Evolutionary conservation across 64 coral and sea anemone genomes (phyloP), one percentile per base, ranked within the genome.

Genomic region (Montipora efflorescens): DNA sequence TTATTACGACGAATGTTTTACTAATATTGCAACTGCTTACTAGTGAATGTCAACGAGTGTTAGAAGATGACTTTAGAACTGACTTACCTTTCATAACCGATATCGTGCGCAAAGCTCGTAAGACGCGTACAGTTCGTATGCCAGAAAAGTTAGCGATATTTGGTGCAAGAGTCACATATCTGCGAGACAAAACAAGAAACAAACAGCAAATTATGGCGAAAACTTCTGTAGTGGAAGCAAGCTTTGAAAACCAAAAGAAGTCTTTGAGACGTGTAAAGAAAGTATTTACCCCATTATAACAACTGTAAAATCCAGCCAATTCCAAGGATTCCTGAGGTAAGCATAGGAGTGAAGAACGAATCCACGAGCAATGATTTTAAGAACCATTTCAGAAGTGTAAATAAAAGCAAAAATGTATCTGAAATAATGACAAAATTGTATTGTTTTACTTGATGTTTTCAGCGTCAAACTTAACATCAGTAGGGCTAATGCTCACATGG

Each of bases 341-440:
- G 95, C 92, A 73, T 90, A 87, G 0, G 85, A 91, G 74, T 96
- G 91, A 48, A 96, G 75, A 51, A 89, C 92, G 14, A 96, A 96
- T 62, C 95, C 95, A 62, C 83, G 80, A 15, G 87, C 91, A 44
- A 90, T 58, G 47, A 96, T 93, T 79, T 96, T 96, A 2, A 96
- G 81, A 64, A 87, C 21, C 95, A 96, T 96, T 52, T 96, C 95
- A 50, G 90, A 53, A n/a, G 95, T 96, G 81, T 96, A 96, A 13
- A 96, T 75, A 50, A 90, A 90, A 47, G 95, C 87, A 15, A 96
- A 96, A 62, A 91, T 89, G 58, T 96, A 96, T 92, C 95, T 96
- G 55, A 12, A 78, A 49, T 49, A 79, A 61, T 19, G 7, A 10
- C 0, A 49, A 47, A 76, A 64, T 11, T 14, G 61, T 4, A 16